phyloP scores from a whole-genome alignment of 2,113 vertebrate genomes.

The Polyodon spathula region DNA sequence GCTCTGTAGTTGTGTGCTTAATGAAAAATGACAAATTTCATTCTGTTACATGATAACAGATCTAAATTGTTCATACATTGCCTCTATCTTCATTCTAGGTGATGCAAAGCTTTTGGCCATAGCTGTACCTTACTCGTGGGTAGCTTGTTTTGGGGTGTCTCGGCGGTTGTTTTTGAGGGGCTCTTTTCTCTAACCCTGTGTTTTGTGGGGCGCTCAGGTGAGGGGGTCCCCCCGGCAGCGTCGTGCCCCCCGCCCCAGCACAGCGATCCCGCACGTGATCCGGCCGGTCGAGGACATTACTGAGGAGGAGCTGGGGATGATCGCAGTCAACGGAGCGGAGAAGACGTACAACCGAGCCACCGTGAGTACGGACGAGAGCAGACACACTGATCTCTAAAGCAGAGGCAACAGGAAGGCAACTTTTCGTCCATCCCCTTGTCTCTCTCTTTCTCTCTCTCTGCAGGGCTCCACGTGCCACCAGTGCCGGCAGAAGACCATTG shows the following conservation, averaged over 20 bases:
- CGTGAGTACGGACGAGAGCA: conserved; percentile 32
- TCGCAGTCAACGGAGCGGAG: conserved; percentile 48
- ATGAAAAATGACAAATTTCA: too few species aligned
- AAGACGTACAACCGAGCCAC: conserved; percentile 53
- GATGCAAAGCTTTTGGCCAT: too few species aligned
- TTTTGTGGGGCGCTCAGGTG: conserved; percentile 24
- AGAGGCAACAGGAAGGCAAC: not conserved
- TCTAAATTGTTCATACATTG: too few species aligned
- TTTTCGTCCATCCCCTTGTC: not conserved
- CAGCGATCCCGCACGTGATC: conserved; percentile 40
- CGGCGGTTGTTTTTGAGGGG: too few species aligned
- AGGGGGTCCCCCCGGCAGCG: conserved; percentile 24
- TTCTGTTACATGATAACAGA: too few species aligned
- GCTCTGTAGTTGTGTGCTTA: too few species aligned
- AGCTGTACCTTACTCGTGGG: too few species aligned
- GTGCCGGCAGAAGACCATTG: conserved; percentile 61
- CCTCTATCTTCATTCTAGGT: too few species aligned
- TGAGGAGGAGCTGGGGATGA: conserved; percentile 47
- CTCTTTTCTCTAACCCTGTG: too few species aligned
- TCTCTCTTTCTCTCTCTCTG: not conserved
- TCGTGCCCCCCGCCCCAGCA: conserved; percentile 20
- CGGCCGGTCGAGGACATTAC: conserved; percentile 52
- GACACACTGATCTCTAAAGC: not conserved
- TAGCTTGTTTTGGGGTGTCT: too few species aligned
- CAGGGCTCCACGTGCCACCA: conserved; percentile 66